A percentile compares a stretch with the other conserved stretches of the same genome.
Evolutionary conservation across 2,113 vertebrate species (phyloP).

Genomic region (Nothobranchius kuhntae): DNA sequence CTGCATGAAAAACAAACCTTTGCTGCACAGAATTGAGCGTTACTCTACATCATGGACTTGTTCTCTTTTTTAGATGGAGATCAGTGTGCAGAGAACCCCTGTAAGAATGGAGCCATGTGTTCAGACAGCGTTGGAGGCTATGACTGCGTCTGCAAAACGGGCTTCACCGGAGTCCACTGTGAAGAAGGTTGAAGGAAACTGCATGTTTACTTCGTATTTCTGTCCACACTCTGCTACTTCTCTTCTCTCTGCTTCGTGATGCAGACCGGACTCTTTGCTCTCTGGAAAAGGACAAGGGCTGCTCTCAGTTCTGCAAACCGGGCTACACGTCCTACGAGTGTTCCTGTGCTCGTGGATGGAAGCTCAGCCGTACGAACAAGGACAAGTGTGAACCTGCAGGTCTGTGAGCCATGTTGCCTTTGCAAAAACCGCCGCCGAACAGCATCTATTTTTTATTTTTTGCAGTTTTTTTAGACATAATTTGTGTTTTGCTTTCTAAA

Average conservation of each 20-base stretch:
- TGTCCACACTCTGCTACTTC: not conserved
- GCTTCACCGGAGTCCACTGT: conserved; percentile 77
- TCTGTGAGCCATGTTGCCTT: conserved; percentile 18
- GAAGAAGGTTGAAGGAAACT: conserved; percentile 67
- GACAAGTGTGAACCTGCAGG: conserved; percentile 73
- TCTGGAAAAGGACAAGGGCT: conserved; percentile 71
- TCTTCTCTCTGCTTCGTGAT: not conserved
- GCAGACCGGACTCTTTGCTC: conserved; percentile 76
- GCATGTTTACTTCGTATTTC: not conserved
- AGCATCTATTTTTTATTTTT: too few relatives aligned
- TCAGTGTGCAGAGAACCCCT: conserved; percentile 77
- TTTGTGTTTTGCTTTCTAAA: too few relatives aligned
- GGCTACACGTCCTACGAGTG: conserved; percentile 77
- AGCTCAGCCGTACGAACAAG: conserved; percentile 47
- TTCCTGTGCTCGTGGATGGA: conserved; percentile 78
- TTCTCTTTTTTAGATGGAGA: conserved; percentile 74
- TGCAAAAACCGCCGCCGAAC: not conserved
- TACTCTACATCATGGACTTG: conserved; percentile 1
- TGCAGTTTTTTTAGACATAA: too few relatives aligned
- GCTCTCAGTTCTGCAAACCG: conserved; percentile 83
- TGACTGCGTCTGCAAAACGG: conserved; percentile 81
- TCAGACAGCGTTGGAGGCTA: conserved; percentile 82
- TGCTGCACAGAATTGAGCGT: not conserved
- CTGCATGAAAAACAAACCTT: conserved; percentile 4
- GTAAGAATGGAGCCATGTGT: conserved; percentile 81